These are phyloP conservation scores for Venustaconcha ellipsiformis DNA, from an alignment of 1,140 invertebrate species.

Conservation along the genomic window DNA sequence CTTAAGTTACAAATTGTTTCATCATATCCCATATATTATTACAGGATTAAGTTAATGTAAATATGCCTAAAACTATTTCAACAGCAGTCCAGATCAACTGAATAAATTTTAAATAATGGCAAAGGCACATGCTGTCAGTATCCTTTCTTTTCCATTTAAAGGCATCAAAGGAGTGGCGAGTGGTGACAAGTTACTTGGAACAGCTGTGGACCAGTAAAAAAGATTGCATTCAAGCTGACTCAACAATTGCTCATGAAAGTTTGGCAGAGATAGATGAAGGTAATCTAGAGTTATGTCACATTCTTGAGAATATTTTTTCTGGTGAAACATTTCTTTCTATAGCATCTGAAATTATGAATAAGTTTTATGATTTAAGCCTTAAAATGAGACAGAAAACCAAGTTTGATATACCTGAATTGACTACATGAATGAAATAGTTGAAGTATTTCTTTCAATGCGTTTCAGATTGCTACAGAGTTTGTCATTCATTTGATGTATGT, in stretches of 20 bases:
- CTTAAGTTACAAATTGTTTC: no score
- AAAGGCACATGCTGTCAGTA: no score
- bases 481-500: no score
- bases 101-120: no score
- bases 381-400: neutral
- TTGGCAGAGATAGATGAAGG: slow-evolving; percentile 38
- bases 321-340: neutral
- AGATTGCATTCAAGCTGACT: no score
- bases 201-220: slow-evolving; percentile 8
- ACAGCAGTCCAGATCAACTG: no score
- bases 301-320: neutral
- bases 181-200: slow-evolving; percentile 55
- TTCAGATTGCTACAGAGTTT: no score
- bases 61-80: no score
- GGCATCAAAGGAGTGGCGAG: slow-evolving; percentile 61
- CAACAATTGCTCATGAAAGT: no score
- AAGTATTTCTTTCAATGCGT: neutral
- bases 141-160: slow-evolving; percentile 4
- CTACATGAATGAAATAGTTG: neutral
- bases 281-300: slow-evolving; percentile 10
- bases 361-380: neutral
- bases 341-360: no score
- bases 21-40: no score
- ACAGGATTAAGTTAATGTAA: no score
- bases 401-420: neutral